Base-by-base conservation (phyloP, 2,797 vertebrate genomes). In the Ispidina lecontei region DNA sequence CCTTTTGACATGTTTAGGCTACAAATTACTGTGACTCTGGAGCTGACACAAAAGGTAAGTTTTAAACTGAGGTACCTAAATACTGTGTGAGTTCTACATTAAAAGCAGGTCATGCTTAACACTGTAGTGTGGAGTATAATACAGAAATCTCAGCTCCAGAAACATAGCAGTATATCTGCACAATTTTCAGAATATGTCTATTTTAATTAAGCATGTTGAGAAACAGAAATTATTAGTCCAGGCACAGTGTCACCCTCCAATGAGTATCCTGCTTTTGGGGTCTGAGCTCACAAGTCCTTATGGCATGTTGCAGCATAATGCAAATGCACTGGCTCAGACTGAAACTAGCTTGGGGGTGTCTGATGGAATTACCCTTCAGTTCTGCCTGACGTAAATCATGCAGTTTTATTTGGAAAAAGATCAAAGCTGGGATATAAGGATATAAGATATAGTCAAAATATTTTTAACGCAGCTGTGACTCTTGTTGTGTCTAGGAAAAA, bases 181-280 rank as follows among this genome's bases (percentile, higher is more conserved):
- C 21, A 28, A 41, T 54, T 79, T 93, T 87, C 79, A 4, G 21
- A 72, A 39, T 65, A 39, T 7, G 11, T 74, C 49, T 67, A 15
- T 73, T 93, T 87, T 82, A 92, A 84, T 89, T 52, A 79, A 76
- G 9, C 5, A 22, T 71, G 44, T 82, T 89, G 49, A 87, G 69
- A 93, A 73, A 37, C 8, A 67, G 14, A 67, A 6, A 3, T 89
- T 35, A 56, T 94, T 67, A 87, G 52, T 71, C 31, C 55, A 70
- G 44, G 39, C 74, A 81, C 9, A 65, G n/a, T 29, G 75, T 89
- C 56, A 82, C 18, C 21, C 52, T 95, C 60, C 60, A 76, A 37
- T 22, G 29, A 23, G 26, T 63, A 59, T 63, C 26, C 52, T 67
- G 52, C 41, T 87, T 82, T 67, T 87, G 44, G 39, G 31, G 89